Base-by-base conservation (phyloP, 2,888 invertebrate genomes). In the Hylaea fasciaria region DNA sequence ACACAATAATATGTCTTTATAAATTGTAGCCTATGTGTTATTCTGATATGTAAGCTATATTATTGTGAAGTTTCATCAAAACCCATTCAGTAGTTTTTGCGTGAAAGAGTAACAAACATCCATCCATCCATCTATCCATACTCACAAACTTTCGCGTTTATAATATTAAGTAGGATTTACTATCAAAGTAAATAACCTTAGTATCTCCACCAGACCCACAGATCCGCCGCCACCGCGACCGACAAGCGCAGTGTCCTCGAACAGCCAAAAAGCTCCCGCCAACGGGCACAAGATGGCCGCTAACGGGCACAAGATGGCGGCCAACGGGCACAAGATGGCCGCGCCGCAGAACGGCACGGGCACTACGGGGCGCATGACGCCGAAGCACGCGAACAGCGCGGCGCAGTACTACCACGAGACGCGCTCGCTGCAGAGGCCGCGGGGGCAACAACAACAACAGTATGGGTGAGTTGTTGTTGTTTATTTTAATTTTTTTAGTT, bases 351-450 rank as follows among this genome's bases (percentile, higher is more conserved):
- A 69, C 14, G 48, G 55, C 1, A 63, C 75, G 28, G 71, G 64
- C 16, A 77, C 82, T 5, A 83, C 83, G 7, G 84, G 85, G 10
- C 54, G 78, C 0, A 57, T 62, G 67, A 46, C 59, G 28, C 63
- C 64, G 10, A 86, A 76, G 41, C 77, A 78, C 53, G 83, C 65
- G 1, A 85, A 82, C 62, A 87, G 84, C 53, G 86, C 84, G 0
- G 84, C 88, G 56, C 87, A 88, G 78, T 90, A 90, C 65, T 93
- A 93, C 70, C 93, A 93, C 40, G 94, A 95, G 66, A 94, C 95
- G 0, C 80, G 94, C 49, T 95, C 95, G 0, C 76, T 95, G 73
- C 95, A 95, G 76, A 78, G 95, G 29, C 94, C 94, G 67, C 64
- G 86, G 9, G 77, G 77, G 8, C 89, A 29, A 2, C 60, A 55